Evolutionary conservation across 2,888 invertebrate species (phyloP).

Genomic region (Luffia ferchaultella): DNA sequence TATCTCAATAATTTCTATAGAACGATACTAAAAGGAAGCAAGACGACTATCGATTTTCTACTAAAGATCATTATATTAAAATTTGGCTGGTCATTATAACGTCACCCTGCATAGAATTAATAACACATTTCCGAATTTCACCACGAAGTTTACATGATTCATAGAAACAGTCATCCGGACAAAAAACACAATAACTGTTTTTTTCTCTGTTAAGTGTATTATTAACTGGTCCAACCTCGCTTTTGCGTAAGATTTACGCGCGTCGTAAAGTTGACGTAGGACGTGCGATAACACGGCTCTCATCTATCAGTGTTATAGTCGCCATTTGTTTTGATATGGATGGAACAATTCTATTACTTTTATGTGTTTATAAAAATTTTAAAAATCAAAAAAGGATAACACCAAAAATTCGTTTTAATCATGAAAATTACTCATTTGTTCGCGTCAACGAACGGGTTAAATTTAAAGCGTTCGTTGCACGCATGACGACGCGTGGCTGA

Average conservation of each 20-base stretch:
- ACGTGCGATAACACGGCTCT: slow-evolving; percentile 22
- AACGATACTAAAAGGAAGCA: too few relatives aligned
- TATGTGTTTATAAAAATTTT: not conserved
- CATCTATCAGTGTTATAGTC: not conserved
- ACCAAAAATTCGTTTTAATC: not conserved
- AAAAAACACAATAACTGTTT: not conserved
- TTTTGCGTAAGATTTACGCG: slow-evolving; percentile 28
- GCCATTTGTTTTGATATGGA: not conserved
- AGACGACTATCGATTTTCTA: too few relatives aligned
- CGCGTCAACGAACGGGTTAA: too few relatives aligned
- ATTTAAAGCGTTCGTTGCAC: too few relatives aligned
- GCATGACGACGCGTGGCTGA: too few relatives aligned
- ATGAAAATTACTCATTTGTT: not conserved
- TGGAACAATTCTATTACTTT: not conserved
- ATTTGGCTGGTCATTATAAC: too few relatives aligned
- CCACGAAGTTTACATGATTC: not conserved
- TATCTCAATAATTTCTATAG: too few relatives aligned
- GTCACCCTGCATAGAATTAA: too few relatives aligned
- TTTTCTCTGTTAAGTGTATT: not conserved
- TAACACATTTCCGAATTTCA: too few relatives aligned
- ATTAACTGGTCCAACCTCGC: slow-evolving; percentile 17
- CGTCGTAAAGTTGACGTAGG: slow-evolving; percentile 33
- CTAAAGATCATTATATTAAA: too few relatives aligned
- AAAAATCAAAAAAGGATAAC: not conserved
- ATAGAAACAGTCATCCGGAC: not conserved